phyloP scores from a whole-genome alignment of 1,140 invertebrate genomes.

The Phymastichus coffea region DNA sequence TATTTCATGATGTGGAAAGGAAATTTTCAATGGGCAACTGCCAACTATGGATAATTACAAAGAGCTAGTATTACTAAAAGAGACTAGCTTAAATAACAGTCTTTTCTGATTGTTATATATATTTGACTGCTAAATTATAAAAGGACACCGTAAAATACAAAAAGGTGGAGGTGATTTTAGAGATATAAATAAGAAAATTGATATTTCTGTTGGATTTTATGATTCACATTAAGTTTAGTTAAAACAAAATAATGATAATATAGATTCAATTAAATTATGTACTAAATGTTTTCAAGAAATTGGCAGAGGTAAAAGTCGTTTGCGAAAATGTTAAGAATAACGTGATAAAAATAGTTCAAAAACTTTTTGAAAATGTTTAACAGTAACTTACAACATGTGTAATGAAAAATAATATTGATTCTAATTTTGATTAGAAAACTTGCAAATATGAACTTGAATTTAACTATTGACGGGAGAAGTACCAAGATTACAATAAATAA shows the following conservation, averaged over 20 bases:
- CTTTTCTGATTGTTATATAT: neutral
- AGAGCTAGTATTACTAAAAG: neutral
- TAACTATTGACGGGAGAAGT: too few relatives aligned
- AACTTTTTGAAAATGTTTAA: too few relatives aligned
- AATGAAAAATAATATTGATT: too few relatives aligned
- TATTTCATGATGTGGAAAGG: neutral
- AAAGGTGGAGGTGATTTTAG: neutral
- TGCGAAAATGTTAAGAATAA: neutral
- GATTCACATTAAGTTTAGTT: neutral
- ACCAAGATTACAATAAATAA: too few relatives aligned
- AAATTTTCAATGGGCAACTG: neutral
- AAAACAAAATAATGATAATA: neutral
- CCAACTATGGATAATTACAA: neutral
- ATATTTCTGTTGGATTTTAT: neutral
- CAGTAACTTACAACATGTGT: too few relatives aligned
- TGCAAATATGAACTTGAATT: too few relatives aligned
- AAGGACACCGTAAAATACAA: neutral
- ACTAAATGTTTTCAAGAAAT: too few relatives aligned
- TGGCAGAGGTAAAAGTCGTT: too few relatives aligned
- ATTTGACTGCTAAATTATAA: too few relatives aligned
- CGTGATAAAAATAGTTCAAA: neutral
- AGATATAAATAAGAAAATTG: neutral
- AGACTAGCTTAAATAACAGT: neutral
- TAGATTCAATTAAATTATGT: neutral
- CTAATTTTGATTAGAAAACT: too few relatives aligned